Evolutionary conservation across 2,797 vertebrate genomes (phyloP).

Genomic region (Ctenochaetus hawaiiensis): DNA sequence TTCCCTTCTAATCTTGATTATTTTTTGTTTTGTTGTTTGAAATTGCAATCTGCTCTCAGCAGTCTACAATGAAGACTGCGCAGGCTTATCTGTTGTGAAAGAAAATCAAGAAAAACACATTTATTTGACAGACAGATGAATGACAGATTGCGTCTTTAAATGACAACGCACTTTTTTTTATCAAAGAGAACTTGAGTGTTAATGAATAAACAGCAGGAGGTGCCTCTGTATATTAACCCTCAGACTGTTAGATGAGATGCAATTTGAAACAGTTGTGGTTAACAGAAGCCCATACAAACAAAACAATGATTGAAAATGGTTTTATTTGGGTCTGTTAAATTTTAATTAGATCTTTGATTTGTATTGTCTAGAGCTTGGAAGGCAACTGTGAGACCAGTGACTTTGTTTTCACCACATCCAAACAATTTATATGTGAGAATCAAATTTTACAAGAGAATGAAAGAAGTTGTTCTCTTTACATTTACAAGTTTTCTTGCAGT

Average conservation of each 20-base stretch:
- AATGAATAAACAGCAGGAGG: neutral
- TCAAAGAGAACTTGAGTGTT: neutral
- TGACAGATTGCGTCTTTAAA: neutral
- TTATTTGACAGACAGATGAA: neutral
- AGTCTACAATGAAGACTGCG: neutral
- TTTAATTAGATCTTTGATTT: slow-evolving; percentile 21
- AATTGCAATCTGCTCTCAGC: neutral
- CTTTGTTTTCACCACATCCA: neutral
- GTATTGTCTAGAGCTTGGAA: neutral
- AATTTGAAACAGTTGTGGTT: neutral
- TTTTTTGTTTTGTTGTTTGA: neutral
- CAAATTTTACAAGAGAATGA: neutral
- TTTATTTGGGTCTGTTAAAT: slow-evolving; percentile 2
- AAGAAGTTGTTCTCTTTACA: neutral
- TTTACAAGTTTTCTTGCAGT: no score
- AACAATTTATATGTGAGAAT: slow-evolving; percentile 14
- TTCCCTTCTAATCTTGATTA: neutral
- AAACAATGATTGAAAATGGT: neutral
- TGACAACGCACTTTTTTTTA: neutral
- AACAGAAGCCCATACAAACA: slow-evolving; percentile 1
- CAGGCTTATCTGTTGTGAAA: neutral
- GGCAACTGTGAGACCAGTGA: neutral
- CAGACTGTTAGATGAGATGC: neutral
- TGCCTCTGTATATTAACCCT: neutral
- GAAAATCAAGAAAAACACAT: neutral